phyloP scores from a whole-genome alignment of 2,113 vertebrate species.

The Aleadryas rufinucha region DNA sequence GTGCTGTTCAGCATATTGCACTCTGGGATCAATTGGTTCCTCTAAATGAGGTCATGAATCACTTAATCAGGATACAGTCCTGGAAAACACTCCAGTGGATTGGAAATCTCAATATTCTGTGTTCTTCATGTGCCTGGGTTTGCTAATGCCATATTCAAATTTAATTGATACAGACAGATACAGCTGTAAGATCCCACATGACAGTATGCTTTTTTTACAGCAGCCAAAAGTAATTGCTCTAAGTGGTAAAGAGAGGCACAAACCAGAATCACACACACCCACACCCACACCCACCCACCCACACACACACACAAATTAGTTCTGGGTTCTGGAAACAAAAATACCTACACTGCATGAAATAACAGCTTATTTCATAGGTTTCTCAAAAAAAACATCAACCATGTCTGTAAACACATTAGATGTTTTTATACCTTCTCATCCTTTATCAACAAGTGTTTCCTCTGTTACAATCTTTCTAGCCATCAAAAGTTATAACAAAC shows the following conservation, averaged over 20 bases:
- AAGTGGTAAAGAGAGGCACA: not conserved
- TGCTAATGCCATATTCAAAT: not conserved
- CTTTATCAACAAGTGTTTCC: not conserved
- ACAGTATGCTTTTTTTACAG: not conserved
- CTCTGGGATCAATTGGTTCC: constrained; percentile 9
- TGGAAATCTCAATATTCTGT: not conserved
- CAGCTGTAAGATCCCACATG: not conserved
- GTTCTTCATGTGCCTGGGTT: not conserved
- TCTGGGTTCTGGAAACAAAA: not conserved
- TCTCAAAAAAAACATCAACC: not conserved
- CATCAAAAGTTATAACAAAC: not conserved
- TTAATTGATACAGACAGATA: not conserved
- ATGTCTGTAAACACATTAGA: not conserved
- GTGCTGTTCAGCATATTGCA: not conserved
- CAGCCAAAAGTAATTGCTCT: not conserved
- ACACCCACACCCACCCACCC: too few species aligned
- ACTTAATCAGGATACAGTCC: not conserved
- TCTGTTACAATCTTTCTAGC: not conserved
- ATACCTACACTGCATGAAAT: not conserved
- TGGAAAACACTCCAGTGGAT: not conserved
- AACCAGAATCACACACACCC: not conserved
- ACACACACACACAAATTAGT: not conserved
- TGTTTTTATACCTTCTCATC: not conserved
- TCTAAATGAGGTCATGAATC: constrained; percentile 24
- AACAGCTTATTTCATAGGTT: not conserved